phyloP scores from a whole-genome alignment of 2,113 vertebrate genomes.

The Nycticryphes semicollaris region DNA sequence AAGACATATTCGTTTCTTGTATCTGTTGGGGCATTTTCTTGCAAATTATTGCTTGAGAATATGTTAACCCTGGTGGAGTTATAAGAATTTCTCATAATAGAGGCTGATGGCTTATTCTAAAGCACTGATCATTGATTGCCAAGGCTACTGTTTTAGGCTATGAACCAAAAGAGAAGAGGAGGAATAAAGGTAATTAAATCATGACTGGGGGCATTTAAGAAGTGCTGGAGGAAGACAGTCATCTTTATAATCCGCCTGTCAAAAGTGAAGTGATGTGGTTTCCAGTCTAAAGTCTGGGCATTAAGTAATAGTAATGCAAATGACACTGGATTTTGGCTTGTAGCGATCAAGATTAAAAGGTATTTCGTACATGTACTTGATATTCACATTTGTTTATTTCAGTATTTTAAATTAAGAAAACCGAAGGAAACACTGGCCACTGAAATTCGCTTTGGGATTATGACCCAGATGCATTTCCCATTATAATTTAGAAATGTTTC shows the following conservation, averaged over 20 bases:
- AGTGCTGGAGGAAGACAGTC: background rate
- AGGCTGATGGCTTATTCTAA: constrained; percentile 17
- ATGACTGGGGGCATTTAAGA: constrained; percentile 31
- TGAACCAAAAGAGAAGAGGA: background rate
- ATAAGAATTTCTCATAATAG: constrained; percentile 7
- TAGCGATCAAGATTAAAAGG: background rate
- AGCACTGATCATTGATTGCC: constrained; percentile 17
- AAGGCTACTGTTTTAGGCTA: constrained; percentile 22
- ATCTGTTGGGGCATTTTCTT: constrained; percentile 13
- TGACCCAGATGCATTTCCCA: background rate
- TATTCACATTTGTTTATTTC: background rate
- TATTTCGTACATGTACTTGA: background rate
- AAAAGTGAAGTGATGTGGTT: constrained; percentile 23
- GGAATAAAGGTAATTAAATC: constrained; percentile 42
- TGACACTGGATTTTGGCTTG: background rate
- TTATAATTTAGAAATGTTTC: background rate
- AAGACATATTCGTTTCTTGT: constrained; percentile 15
- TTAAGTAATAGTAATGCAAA: background rate
- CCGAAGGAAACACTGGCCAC: background rate
- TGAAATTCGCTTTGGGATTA: background rate
- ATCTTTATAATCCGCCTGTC: constrained; percentile 17
- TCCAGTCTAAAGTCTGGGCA: background rate
- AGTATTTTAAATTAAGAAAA: background rate
- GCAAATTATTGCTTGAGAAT: constrained; percentile 20
- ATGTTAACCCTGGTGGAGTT: background rate